Evolutionary conservation across 1,140 invertebrate genomes (phyloP).

Genomic region (Pentalonia nigronervosa): DNA sequence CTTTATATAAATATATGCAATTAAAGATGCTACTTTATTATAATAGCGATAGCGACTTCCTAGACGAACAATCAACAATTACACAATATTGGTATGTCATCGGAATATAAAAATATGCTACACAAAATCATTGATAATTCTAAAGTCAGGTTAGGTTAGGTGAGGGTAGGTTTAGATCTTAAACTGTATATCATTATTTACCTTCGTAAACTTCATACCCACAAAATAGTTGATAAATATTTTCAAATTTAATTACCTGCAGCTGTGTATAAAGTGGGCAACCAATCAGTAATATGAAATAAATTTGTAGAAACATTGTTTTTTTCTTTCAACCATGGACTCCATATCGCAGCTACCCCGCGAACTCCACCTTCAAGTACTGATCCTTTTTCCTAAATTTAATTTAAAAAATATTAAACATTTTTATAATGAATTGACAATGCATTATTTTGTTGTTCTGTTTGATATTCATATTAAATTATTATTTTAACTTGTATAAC

Average conservation of each 20-base stretch:
- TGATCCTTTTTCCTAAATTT: conserved; percentile 32
- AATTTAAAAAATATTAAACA: neutral
- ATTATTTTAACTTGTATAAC: too few species aligned
- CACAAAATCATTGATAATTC: too few species aligned
- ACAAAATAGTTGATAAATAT: neutral
- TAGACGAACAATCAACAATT: too few species aligned
- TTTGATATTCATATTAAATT: too few species aligned
- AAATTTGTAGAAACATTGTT: conserved; percentile 65
- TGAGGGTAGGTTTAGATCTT: too few species aligned
- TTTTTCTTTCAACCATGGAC: conserved; percentile 64
- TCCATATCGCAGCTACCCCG: conserved; percentile 67
- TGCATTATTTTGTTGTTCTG: neutral
- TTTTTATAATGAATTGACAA: neutral
- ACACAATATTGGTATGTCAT: too few species aligned
- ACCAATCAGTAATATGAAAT: conserved; percentile 70
- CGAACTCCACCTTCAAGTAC: conserved; percentile 65
- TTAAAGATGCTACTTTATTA: too few species aligned
- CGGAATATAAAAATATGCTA: too few species aligned
- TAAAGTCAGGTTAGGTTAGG: too few species aligned
- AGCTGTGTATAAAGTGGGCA: conserved; percentile 72
- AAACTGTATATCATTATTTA: neutral
- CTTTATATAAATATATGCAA: too few species aligned
- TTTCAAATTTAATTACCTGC: conserved; percentile 64
- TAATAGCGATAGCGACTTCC: too few species aligned
- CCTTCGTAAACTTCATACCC: neutral